Evolutionary conservation across 2,113 vertebrate species (phyloP).

Genomic region (Camarhynchus parvulus): DNA sequence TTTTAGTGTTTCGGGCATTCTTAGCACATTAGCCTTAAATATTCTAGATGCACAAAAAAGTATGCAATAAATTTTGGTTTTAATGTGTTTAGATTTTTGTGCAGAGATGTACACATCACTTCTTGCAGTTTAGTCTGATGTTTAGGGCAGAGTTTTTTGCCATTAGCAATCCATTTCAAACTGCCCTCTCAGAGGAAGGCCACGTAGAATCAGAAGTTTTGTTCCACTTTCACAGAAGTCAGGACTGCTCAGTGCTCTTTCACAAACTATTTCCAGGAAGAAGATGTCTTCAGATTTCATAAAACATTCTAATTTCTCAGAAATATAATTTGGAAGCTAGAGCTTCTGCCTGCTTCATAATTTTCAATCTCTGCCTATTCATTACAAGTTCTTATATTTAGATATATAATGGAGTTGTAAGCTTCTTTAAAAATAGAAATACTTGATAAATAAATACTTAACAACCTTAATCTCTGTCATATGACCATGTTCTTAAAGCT

Average conservation of each 20-base stretch:
- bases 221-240: background rate
- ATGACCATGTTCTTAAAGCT: background rate
- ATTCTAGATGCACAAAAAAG: background rate
- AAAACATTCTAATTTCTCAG: constrained; percentile 27
- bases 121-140: background rate
- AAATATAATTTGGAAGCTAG: constrained; percentile 20
- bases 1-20: background rate
- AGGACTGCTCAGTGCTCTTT: background rate
- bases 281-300: constrained; percentile 28
- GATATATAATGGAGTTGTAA: constrained; percentile 23
- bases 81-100: background rate
- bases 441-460: constrained; percentile 54
- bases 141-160: background rate
- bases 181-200: background rate
- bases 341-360: constrained; percentile 10
- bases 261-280: constrained; percentile 50
- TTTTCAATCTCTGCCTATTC: constrained; percentile 20
- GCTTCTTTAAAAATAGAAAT: constrained; percentile 57
- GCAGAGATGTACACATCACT: background rate
- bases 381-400: constrained; percentile 39
- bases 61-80: background rate
- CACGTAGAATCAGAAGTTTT: background rate
- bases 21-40: background rate
- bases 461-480: constrained; percentile 55
- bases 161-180: background rate